Percentiles rank a stretch among this genome's conserved stretches.
These are phyloP conservation scores for Grammomys surdaster DNA, from an alignment of 2,113 vertebrate genomes.

Conservation along the genomic window DNA sequence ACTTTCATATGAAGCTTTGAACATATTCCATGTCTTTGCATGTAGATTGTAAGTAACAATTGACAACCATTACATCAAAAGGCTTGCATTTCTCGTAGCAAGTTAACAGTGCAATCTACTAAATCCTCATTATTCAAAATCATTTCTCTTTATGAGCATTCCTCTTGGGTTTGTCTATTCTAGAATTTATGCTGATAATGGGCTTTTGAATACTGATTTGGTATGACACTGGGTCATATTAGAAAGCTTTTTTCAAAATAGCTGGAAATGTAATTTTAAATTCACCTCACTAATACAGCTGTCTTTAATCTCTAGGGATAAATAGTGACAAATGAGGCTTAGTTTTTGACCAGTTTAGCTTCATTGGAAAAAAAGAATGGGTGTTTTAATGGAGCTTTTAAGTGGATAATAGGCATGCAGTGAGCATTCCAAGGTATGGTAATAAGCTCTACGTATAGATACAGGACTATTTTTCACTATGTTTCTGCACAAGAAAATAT, in stretches of 20 bases:
- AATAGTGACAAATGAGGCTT: constrained; percentile 73
- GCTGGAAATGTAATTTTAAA: constrained; percentile 46
- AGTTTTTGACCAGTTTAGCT: constrained; percentile 69
- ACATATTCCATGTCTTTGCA: constrained; percentile 8
- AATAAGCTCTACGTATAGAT: constrained; percentile 48
- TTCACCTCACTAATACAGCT: constrained; percentile 61
- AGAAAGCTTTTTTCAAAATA: constrained; percentile 69
- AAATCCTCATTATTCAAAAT: constrained; percentile 4
- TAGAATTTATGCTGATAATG: constrained; percentile 56
- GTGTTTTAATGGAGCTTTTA: constrained; percentile 59
- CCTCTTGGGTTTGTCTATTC: constrained; percentile 23
- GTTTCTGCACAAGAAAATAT: constrained; percentile 52
- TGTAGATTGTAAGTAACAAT: neutral
- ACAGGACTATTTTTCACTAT: constrained; percentile 62
- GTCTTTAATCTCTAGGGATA: constrained; percentile 73
- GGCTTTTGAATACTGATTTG: constrained; percentile 38
- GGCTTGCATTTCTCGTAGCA: neutral
- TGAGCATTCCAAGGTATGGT: constrained; percentile 58
- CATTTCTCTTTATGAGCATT: constrained; percentile 44
- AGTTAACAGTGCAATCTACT: neutral
- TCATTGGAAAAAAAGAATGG: constrained; percentile 61
- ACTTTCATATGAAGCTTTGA: constrained; percentile 10
- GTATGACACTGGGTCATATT: constrained; percentile 41
- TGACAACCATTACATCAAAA: constrained; percentile 8
- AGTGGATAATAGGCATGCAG: constrained; percentile 68